phyloP scores from a whole-genome alignment of 2,888 invertebrate genomes.

The Thereva nobilitata region DNA sequence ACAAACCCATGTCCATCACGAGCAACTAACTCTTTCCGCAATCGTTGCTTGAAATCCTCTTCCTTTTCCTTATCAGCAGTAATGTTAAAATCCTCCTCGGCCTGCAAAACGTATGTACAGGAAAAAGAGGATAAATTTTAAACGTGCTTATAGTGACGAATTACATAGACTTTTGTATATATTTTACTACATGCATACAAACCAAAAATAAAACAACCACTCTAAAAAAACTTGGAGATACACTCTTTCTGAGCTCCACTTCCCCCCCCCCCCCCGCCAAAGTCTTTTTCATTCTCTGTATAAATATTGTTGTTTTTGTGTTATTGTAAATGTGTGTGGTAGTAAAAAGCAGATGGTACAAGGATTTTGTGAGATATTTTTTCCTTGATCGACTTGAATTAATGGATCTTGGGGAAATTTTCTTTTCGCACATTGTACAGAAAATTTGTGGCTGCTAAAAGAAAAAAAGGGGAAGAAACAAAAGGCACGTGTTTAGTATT shows the following conservation, averaged over 20 bases:
- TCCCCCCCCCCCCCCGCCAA: slow-evolving; percentile 11
- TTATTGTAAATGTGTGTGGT: too few species aligned
- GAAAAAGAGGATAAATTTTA: too few species aligned
- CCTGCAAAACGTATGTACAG: slow-evolving; percentile 33
- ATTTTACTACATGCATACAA: neutral
- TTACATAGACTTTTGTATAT: too few species aligned
- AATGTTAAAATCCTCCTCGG: slow-evolving; percentile 37
- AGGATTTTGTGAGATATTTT: neutral
- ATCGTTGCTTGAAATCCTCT: slow-evolving; percentile 78
- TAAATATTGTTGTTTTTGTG: neutral
- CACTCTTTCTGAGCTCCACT: slow-evolving; percentile 1
- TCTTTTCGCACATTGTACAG: slow-evolving; percentile 3
- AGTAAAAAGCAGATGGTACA: too few species aligned
- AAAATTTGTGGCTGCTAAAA: neutral
- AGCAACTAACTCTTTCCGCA: slow-evolving; percentile 82
- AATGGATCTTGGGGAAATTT: slow-evolving; percentile 11
- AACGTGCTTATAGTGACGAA: too few species aligned
- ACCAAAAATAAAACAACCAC: neutral
- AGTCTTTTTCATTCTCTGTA: neutral
- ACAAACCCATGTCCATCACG: slow-evolving; percentile 78
- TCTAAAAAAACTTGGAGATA: neutral
- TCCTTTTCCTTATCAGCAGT: slow-evolving; percentile 45
- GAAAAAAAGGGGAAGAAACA: neutral
- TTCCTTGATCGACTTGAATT: slow-evolving; percentile 27
- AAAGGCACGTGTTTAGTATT: neutral